Conservation (phyloP, 1,140 invertebrate species). For the Rhagoletis pomonella region DNA sequence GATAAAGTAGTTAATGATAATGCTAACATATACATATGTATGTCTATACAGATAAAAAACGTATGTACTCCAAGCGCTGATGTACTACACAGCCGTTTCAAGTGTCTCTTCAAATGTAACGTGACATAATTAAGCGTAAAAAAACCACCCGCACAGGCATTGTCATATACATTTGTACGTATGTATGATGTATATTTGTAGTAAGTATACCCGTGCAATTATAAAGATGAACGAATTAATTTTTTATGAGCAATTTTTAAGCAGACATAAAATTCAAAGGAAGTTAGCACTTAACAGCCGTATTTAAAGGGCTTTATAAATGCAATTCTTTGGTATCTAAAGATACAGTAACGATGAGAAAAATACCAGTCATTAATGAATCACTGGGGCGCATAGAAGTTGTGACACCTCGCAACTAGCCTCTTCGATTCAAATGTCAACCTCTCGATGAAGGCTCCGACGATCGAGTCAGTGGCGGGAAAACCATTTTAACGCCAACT, state of each 20-base stretch:
- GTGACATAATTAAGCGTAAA: neutral
- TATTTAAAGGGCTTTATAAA: neutral
- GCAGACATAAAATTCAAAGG: neutral
- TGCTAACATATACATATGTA: neutral
- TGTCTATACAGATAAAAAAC: neutral
- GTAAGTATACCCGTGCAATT: too few species aligned
- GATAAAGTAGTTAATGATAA: neutral
- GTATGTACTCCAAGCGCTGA: neutral
- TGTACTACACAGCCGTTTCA: neutral
- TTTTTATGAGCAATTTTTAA: neutral
- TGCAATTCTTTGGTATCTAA: too few species aligned
- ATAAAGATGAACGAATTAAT: neutral
- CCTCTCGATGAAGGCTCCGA: too few species aligned
- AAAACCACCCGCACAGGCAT: neutral
- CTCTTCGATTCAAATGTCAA: too few species aligned
- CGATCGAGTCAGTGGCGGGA: too few species aligned
- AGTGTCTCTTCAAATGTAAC: slow-evolving; percentile 43
- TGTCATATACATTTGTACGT: neutral
- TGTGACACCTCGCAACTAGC: too few species aligned
- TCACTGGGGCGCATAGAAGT: neutral
- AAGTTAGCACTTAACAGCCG: neutral
- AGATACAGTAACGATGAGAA: too few species aligned
- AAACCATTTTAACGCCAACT: too few species aligned
- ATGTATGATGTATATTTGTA: neutral
- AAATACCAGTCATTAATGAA: too few species aligned